Base-by-base conservation (phyloP, 2,113 vertebrate species). In the Dissostichus mawsoni region DNA sequence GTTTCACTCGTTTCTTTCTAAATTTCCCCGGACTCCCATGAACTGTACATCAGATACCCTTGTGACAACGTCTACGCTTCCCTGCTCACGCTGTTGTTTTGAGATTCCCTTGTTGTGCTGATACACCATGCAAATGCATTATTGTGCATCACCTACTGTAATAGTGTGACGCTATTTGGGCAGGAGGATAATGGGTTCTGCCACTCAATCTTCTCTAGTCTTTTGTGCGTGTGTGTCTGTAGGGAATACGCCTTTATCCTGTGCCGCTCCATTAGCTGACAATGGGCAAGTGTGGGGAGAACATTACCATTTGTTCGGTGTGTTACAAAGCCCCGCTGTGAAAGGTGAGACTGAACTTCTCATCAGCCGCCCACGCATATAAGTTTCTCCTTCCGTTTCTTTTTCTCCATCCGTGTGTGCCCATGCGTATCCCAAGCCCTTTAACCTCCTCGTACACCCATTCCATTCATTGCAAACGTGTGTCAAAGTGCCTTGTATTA, bases 201-300 rank as follows among this genome's bases (percentile, higher is more conserved):
- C 74, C 78, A 82, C 66, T 86, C 78, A 4, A 82, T 78, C 80
- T 65, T 47, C 53, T 72, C 51, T 78, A 50, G 57, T 59, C 33
- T 62, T 8, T 62, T 81, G 71, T 77, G 76, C 25, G 56, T 81
- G 59, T 76, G 78, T 9, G 2, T 64, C 16, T 72, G 25, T 6
- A 11, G 33, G 59, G 71, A 51, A 62, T 18, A 25, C 25, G 61
- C 45, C 72, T 78, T 69, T 45, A 75, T 76, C 55, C 67, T 16
- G 3, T 8, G 53, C 65, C 6, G 67, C 57, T 73, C 70, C 85
- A 87, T 83, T 89, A 80, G 76, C 41, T 55, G 45, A 89, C 80
- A 84, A 76, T 65, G 8, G 61, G 20, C 23, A 67, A 61, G 77
- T 68, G 73, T 69, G 65, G 55, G 14, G 16, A 23, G 64, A 41